phyloP scores from a whole-genome alignment of 2,113 vertebrate genomes.

The cattle (Bos taurus) region DNA sequence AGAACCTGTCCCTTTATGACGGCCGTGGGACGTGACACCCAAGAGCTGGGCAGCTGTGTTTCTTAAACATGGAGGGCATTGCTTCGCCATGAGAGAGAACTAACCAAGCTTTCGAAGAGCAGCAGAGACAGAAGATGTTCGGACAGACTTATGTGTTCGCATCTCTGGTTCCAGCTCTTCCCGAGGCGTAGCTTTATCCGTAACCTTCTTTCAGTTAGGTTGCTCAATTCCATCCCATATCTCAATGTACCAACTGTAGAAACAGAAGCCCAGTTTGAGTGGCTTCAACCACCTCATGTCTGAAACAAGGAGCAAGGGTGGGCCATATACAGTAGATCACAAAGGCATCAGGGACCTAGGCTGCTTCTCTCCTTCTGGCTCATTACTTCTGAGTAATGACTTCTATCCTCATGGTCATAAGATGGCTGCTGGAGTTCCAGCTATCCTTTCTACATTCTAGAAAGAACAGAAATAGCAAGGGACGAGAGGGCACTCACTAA shows the following conservation, averaged over 20 bases:
- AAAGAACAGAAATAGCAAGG: background rate
- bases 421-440: background rate
- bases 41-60: background rate
- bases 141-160: background rate
- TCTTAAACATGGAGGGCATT: background rate
- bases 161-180: background rate
- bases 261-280: background rate
- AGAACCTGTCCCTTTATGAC: background rate
- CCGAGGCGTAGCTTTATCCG: background rate
- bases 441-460: background rate
- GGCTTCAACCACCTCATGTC: background rate
- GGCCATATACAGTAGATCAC: background rate
- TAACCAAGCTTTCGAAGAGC: background rate
- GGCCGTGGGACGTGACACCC: accelerated
- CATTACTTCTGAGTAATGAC: background rate
- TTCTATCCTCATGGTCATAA: background rate
- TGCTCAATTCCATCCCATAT: background rate
- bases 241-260: background rate
- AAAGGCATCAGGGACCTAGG: background rate
- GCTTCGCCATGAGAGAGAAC: background rate
- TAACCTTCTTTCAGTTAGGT: background rate
- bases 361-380: background rate
- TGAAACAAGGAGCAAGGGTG: background rate
- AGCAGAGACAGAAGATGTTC: background rate
- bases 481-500: background rate